Base-by-base conservation (phyloP, 2,113 vertebrate species). In the Brachyhypopomus occidentalis region DNA sequence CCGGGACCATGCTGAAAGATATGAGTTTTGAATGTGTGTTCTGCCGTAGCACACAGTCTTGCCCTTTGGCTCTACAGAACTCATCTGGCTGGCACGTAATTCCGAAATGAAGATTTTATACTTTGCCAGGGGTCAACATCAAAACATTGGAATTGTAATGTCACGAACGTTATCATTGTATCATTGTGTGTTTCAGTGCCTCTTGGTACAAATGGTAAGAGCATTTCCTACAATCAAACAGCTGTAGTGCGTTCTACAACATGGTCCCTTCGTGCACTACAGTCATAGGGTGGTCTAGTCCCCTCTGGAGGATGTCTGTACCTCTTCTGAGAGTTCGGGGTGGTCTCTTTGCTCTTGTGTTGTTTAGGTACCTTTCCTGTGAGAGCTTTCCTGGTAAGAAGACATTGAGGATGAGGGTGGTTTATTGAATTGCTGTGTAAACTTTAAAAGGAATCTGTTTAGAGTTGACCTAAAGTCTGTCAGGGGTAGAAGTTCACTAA, bases 211-310 rank as follows among this genome's bases (percentile, higher is more conserved):
- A 23, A 60, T 71, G 30, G 63, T 59, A 45, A 48, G 62, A 84
- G 73, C 81, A 19, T 63, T 58, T 62, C 75, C 0, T 14, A 11
- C 52, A 90, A 80, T 60, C 60, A 86, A 52, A 88, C 90, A 92
- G 91, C 89, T 92, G 90, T 84, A 72, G 58, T 62, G 64, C 82
- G 73, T 91, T 84, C 82, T 66, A 63, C 64, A 87, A 86, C 88
- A 87, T 87, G 81, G 78, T 86, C 75, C 27, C 62, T 72, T 52
- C 75, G 72, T 79, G 82, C 73, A 58, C 52, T 17, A 34, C 17
- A 41, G 22, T 83, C 66, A 48, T 84, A 59, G 41, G 71, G 59
- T 83, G 78, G 81, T 79, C 67, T 80, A 20, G 23, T 64, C 81
- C 66, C 30, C 2, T 79, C 41, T 76, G 23, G 17, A 38, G 63